A percentile compares a stretch with the other conserved stretches of the same genome.
These are phyloP conservation scores for Bujurquina vittata DNA, from an alignment of 2,113 vertebrate species.

Conservation along the genomic window DNA sequence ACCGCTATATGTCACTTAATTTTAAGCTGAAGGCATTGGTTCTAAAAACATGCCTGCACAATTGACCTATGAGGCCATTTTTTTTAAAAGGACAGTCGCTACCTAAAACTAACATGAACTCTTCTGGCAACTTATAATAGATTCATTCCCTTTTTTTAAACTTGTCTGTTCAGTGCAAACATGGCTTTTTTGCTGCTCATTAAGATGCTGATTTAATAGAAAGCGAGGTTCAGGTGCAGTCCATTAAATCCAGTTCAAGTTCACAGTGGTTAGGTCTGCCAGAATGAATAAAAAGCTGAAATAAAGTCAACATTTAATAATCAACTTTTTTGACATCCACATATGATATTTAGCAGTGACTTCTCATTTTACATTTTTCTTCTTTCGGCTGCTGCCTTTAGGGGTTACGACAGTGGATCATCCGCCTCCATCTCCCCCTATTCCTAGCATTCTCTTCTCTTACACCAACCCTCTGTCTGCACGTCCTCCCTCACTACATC, in stretches of 20 bases:
- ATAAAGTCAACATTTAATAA: background rate
- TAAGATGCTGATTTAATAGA: slow-evolving; percentile 1
- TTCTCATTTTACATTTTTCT: slow-evolving; percentile 1
- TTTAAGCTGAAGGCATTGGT: no score
- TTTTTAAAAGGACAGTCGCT: no score
- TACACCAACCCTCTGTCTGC: no score
- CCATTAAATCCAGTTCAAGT: slow-evolving; percentile 7
- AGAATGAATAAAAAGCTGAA: slow-evolving; percentile 3
- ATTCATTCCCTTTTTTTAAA: slow-evolving; percentile 3
- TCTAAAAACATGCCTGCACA: no score
- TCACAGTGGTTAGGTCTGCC: slow-evolving; percentile 1
- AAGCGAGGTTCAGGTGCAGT: slow-evolving; percentile 17
- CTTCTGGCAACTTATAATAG: background rate
- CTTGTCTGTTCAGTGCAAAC: background rate
- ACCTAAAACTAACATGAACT: background rate
- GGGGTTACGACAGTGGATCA: background rate
- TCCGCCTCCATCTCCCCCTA: background rate
- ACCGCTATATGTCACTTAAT: no score
- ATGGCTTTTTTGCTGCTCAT: background rate
- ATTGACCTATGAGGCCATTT: no score
- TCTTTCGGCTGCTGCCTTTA: background rate
- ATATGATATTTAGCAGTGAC: background rate
- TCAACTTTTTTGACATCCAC: background rate
- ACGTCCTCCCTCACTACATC: no score
- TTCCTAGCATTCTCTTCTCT: no score